A percentile compares a stretch with the other conserved stretches of the same genome.
Conservation (phyloP, 2,888 invertebrate genomes). For the Tachystola acroxantha region DNA sequence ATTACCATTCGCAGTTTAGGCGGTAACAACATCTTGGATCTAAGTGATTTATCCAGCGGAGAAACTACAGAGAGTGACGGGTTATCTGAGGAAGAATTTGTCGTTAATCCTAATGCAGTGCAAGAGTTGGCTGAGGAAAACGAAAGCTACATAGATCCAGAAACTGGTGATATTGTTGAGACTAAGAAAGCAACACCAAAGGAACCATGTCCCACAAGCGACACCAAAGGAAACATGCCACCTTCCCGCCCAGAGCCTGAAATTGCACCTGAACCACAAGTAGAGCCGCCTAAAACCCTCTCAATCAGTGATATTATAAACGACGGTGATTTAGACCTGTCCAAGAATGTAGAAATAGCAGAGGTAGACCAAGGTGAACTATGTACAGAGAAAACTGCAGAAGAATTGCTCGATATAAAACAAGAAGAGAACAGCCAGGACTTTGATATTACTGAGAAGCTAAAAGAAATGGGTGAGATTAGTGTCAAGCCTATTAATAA, state of each 20-base stretch:
- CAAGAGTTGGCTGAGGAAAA: slow-evolving; percentile 65
- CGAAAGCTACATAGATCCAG: slow-evolving; percentile 72
- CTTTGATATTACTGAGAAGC: slow-evolving; percentile 79
- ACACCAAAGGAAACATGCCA: no score
- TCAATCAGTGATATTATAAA: slow-evolving; percentile 71
- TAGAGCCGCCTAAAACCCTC: slow-evolving; percentile 52
- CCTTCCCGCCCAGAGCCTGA: slow-evolving; percentile 11
- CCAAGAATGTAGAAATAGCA: slow-evolving; percentile 70
- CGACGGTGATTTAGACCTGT: slow-evolving; percentile 64
- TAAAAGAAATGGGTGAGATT: slow-evolving; percentile 80
- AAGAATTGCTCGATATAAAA: slow-evolving; percentile 59
- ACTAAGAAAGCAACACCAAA: slow-evolving; percentile 26
- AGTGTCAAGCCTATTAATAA: slow-evolving; percentile 63
- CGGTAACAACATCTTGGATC: slow-evolving; percentile 67
- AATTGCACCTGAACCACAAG: slow-evolving; percentile 19
- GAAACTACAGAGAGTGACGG: slow-evolving; percentile 70
- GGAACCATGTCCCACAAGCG: slow-evolving; percentile 17
- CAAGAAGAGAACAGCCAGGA: slow-evolving; percentile 68
- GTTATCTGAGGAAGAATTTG: slow-evolving; percentile 69
- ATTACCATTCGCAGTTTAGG: slow-evolving; percentile 69
- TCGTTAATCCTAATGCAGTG: slow-evolving; percentile 66
- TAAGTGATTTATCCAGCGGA: slow-evolving; percentile 71
- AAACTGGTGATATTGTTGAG: slow-evolving; percentile 69
- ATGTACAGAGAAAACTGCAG: slow-evolving; percentile 60
- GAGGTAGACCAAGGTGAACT: slow-evolving; percentile 66